Conservation (phyloP, 2,888 invertebrate genomes). For the Chymomyza fuscimana region DNA sequence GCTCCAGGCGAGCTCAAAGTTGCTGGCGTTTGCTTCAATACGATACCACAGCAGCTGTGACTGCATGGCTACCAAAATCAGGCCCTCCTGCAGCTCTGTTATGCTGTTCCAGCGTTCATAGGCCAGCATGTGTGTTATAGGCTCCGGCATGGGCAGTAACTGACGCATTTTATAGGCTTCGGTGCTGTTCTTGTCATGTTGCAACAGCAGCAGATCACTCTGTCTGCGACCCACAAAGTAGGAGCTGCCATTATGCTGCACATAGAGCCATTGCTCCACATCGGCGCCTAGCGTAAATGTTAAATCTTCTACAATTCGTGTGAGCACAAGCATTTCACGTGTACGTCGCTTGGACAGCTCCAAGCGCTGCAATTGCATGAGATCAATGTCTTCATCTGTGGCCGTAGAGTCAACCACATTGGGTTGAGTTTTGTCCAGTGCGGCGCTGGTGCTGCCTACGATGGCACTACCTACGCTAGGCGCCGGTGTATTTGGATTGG, state of each 20-base stretch:
- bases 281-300: slow-evolving; percentile 64
- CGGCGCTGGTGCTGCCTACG: background rate
- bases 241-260: slow-evolving; percentile 60
- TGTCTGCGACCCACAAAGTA: slow-evolving; percentile 72
- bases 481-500: background rate
- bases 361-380: slow-evolving; percentile 65
- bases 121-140: slow-evolving; percentile 58
- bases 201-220: slow-evolving; percentile 60
- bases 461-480: slow-evolving; percentile 10
- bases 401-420: slow-evolving; percentile 66
- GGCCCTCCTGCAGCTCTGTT: slow-evolving; percentile 56
- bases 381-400: slow-evolving; percentile 50
- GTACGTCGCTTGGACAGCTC: slow-evolving; percentile 68
- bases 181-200: slow-evolving; percentile 33
- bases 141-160: slow-evolving; percentile 40
- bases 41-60: slow-evolving; percentile 72
- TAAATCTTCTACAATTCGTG: slow-evolving; percentile 72
- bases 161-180: slow-evolving; percentile 28
- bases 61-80: slow-evolving; percentile 58
- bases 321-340: slow-evolving; percentile 73
- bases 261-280: slow-evolving; percentile 72
- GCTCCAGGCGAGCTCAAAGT: slow-evolving; percentile 61
- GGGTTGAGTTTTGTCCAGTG: slow-evolving; percentile 23
- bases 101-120: slow-evolving; percentile 70
- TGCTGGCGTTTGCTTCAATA: slow-evolving; percentile 30